Evolutionary conservation across 2,888 invertebrate genomes (phyloP), one percentile per base, ranked within the genome.

Genomic region (Netelia inedita): DNA sequence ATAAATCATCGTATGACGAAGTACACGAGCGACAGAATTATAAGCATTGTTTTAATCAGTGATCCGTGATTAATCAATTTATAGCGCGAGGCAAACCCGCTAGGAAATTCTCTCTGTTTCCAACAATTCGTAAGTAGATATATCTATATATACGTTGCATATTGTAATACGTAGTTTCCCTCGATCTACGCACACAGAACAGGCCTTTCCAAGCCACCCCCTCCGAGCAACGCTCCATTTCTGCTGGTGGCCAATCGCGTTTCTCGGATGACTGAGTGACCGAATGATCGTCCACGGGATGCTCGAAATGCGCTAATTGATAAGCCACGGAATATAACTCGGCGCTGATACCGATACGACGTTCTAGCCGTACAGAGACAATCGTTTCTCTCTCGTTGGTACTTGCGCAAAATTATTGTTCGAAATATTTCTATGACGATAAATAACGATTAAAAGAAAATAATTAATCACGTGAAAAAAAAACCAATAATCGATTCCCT

Each of bases 1-100:
- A 78, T 78, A 69, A 78, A 78, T 78, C 63, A 78, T 78, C 53
- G n/a, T 41, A 71, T 78, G 78, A 78, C 78, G 61, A 71, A 63
- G 69, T 61, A 63, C 69, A 71, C 46, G 69, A 69, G 35, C 61
- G 61, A 35, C 19, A n/a, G 50, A 9, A 69, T 76, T 55, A 68
- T 59, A 41, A 23, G 16, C 63, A n/a, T 19, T 63, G 78, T 78
- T 78, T 69, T 78, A 78, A 78, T 78, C 69, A 78, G 61, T 50
- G 69, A 16, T 78, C 69, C 78, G 78, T 78, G 78, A 78, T 78
- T 78, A 78, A 78, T 78, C 78, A 71, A 78, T 78, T 63, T 61
- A 78, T 63, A 19, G 61, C 10, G 50, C 21, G 53, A 50, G 61
- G 61, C 78, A 69, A 78, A 46, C 23, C 41, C n/a, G 28, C 3